Conservation (phyloP, 2,888 invertebrate species). For the Campoplex capitator region DNA sequence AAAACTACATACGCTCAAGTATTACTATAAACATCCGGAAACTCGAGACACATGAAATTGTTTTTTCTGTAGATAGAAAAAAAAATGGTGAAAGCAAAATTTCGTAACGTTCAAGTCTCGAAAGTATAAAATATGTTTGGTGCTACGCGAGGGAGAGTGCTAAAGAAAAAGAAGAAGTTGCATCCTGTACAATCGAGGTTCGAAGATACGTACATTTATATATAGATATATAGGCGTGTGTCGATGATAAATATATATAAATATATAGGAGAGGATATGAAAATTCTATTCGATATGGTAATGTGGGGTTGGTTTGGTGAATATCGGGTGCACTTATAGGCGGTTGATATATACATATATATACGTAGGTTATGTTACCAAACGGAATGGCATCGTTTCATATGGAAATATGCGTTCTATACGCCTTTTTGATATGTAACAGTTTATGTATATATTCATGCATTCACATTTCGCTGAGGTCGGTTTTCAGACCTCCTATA, state of each 20-base stretch:
- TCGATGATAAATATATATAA: conserved; percentile 4
- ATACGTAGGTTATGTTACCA: background rate
- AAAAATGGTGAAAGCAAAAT: background rate
- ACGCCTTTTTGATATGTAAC: background rate
- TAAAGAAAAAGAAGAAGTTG: conserved; percentile 36
- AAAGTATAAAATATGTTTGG: conserved; percentile 4
- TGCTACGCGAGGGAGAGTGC: conserved; percentile 1
- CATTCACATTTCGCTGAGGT: conserved; percentile 37
- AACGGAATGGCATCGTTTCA: background rate
- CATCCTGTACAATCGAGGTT: conserved; percentile 19
- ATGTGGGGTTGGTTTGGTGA: conserved; percentile 45
- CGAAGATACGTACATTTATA: conserved; percentile 33
- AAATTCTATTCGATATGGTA: conserved; percentile 68
- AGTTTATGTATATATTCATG: conserved; percentile 19
- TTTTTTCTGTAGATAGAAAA: background rate
- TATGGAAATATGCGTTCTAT: background rate
- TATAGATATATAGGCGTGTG: conserved; percentile 15
- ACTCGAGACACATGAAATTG: background rate
- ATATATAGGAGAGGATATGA: conserved; percentile 52
- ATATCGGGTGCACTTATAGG: conserved; percentile 59
- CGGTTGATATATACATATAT: conserved; percentile 29
- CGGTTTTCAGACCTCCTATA: conserved; percentile 49
- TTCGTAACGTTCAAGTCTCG: background rate
- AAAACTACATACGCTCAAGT: background rate
- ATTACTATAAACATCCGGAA: background rate